These are phyloP conservation scores for Perodicticus potto DNA, from an alignment of 2,797 vertebrate genomes.

Conservation along the genomic window DNA sequence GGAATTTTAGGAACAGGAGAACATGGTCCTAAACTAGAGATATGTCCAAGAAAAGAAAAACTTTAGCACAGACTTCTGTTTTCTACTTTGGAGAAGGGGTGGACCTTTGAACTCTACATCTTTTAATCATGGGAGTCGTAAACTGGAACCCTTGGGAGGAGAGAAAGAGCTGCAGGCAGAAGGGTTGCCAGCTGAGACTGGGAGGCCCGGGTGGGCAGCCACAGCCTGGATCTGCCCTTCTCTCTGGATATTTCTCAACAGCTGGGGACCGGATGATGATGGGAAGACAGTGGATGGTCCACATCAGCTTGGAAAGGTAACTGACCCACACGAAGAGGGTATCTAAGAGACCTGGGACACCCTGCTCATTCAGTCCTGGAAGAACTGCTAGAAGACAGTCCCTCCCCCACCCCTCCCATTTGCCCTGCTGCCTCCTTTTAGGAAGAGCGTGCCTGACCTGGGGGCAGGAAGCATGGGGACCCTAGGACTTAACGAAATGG, in stretches of 20 bases:
- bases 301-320: constrained; percentile 97
- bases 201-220: neutral
- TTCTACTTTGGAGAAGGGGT: neutral
- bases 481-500: neutral
- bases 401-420: neutral
- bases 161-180: accelerated
- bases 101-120: neutral
- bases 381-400: neutral
- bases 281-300: constrained; percentile 98
- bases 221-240: neutral
- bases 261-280: constrained; percentile 99
- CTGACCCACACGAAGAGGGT: neutral
- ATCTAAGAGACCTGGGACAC: accelerated
- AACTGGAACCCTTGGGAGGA: neutral
- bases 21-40: neutral
- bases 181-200: neutral
- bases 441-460: neutral
- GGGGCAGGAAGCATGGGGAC: neutral
- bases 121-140: neutral
- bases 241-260: constrained; percentile 82
- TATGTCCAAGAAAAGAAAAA: constrained; percentile 26
- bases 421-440: neutral
- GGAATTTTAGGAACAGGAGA: neutral
- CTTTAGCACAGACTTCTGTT: neutral
- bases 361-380: neutral